Evolutionary conservation across 2,797 vertebrate genomes (phyloP).

Genomic region (Hippoglossus hippoglossus): DNA sequence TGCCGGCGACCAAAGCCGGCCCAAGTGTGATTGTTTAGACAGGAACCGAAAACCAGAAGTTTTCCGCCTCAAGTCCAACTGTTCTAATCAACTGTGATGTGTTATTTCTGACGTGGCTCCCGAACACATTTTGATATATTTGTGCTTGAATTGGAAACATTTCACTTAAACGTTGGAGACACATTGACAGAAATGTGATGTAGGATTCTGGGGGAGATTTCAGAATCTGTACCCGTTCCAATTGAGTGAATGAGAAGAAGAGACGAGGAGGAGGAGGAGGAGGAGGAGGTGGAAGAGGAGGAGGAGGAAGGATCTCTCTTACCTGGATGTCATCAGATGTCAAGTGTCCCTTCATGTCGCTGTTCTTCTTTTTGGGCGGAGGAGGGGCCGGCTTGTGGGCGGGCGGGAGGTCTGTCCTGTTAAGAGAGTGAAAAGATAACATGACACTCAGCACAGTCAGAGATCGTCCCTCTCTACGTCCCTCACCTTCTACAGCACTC

Average conservation of each 20-base stretch:
- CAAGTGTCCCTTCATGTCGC: conserved; percentile 88
- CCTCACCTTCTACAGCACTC: conserved; percentile 77
- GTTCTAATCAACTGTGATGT: too few species aligned
- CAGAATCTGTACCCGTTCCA: too few species aligned
- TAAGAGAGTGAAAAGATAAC: conserved; percentile 78
- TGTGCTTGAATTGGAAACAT: not conserved
- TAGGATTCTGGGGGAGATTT: too few species aligned
- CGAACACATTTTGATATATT: too few species aligned
- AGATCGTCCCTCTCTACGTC: conserved; percentile 56
- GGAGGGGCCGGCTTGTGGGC: conserved; percentile 90
- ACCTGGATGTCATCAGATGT: conserved; percentile 93
- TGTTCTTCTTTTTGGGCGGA: conserved; percentile 87
- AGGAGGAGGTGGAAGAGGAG: not conserved
- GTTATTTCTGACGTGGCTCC: too few species aligned
- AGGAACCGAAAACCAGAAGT: too few species aligned
- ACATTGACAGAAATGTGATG: not conserved
- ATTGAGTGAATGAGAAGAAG: too few species aligned
- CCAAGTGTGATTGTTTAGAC: too few species aligned
- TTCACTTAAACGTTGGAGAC: not conserved
- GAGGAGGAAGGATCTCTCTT: conserved; percentile 26
- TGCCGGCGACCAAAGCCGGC: too few species aligned
- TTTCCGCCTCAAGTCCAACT: too few species aligned
- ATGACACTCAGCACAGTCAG: conserved; percentile 76
- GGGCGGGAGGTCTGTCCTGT: conserved; percentile 89
- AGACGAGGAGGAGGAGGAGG: not conserved